These are phyloP conservation scores for Calliopum simillimum DNA, from an alignment of 2,888 invertebrate genomes.

Conservation along the genomic window DNA sequence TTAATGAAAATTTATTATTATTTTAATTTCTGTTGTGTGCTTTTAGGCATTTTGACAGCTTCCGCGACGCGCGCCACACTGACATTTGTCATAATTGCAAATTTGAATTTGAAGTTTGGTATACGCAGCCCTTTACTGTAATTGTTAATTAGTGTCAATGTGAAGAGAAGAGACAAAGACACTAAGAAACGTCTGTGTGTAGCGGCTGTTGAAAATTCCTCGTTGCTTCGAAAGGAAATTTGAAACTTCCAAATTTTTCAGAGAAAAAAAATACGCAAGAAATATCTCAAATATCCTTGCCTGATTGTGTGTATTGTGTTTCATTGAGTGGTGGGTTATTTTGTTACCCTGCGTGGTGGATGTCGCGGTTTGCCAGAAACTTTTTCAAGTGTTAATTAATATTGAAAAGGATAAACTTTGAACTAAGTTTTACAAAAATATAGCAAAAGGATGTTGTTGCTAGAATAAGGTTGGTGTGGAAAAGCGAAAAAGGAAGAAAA, in stretches of 20 bases:
- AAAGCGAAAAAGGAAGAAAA: too few relatives aligned
- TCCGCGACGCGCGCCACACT: conserved; percentile 42
- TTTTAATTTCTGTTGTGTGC: conserved; percentile 24
- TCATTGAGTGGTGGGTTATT: not conserved
- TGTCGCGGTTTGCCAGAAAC: conserved; percentile 19
- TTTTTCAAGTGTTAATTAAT: conserved; percentile 63
- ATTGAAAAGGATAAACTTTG: conserved; percentile 64
- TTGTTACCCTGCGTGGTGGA: not conserved
- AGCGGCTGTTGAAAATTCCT: too few relatives aligned
- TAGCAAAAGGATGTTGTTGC: too few relatives aligned
- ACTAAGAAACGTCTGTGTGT: too few relatives aligned
- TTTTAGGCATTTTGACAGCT: conserved; percentile 45
- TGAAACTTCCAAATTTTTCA: too few relatives aligned
- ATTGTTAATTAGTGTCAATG: conserved; percentile 63
- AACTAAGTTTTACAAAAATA: conserved; percentile 51
- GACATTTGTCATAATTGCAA: conserved; percentile 29
- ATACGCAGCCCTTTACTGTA: conserved; percentile 46
- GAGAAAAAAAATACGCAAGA: too few relatives aligned
- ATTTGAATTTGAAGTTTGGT: conserved; percentile 50
- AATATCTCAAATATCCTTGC: too few relatives aligned
- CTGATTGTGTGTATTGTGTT: not conserved
- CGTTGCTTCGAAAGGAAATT: too few relatives aligned
- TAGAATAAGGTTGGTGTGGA: too few relatives aligned
- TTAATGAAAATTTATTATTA: conserved; percentile 31
- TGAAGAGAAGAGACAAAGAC: too few relatives aligned